These are phyloP conservation scores for Pollachius pollachius DNA, from an alignment of 2,113 vertebrate genomes.

Conservation along the genomic window DNA sequence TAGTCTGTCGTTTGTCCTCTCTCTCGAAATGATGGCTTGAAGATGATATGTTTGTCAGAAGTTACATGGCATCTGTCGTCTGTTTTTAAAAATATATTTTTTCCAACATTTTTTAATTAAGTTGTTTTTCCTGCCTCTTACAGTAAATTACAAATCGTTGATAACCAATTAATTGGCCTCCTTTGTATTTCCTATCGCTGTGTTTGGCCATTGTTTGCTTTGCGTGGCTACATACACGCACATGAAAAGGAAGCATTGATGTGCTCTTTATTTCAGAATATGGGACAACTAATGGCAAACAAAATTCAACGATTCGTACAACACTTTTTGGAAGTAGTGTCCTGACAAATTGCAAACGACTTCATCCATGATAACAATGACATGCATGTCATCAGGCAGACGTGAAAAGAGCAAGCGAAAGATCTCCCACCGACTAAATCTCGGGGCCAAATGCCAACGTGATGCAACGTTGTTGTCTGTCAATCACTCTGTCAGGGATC, in stretches of 20 bases:
- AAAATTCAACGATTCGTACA: constrained; percentile 14
- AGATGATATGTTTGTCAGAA: no score
- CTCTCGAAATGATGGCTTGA: no score
- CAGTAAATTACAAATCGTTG: no score
- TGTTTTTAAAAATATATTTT: no score
- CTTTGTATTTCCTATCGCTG: no score
- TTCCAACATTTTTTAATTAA: no score
- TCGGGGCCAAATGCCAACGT: not conserved
- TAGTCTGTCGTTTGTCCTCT: no score
- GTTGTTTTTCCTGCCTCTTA: no score
- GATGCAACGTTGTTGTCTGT: not conserved
- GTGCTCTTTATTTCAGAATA: not conserved
- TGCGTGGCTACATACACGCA: no score
- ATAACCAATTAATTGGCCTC: no score
- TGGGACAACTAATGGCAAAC: not conserved
- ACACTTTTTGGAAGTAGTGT: constrained; percentile 7
- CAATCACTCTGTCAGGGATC: not conserved
- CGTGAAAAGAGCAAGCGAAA: not conserved
- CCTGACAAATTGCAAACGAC: constrained; percentile 16
- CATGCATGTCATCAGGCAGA: constrained; percentile 1
- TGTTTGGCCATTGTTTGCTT: no score
- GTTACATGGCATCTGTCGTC: no score
- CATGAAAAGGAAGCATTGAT: not conserved
- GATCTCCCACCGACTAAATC: not conserved
- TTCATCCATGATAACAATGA: constrained; percentile 6